Conservation (phyloP, 2,797 vertebrate species). For the Lateolabrax maculatus region DNA sequence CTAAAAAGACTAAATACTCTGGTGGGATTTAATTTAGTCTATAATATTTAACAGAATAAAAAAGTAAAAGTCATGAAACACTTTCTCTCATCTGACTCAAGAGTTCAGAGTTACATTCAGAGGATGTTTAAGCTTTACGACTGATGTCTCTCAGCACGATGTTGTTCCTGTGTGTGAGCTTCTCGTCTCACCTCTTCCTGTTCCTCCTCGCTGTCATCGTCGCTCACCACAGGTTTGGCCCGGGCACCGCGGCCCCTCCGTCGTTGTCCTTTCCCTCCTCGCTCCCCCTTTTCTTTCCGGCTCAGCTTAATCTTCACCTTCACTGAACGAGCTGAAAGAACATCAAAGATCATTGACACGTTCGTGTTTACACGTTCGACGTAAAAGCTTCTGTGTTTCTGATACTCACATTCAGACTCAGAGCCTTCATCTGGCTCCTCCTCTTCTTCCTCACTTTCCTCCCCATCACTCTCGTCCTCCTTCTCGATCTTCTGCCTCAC, state of each 20-base stretch:
- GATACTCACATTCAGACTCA: conserved; percentile 92
- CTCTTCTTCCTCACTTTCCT: conserved; percentile 96
- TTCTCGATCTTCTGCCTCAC: conserved; percentile 97
- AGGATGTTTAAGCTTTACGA: background rate
- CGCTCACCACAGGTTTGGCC: conserved; percentile 95
- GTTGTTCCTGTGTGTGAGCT: background rate
- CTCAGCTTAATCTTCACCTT: conserved; percentile 96
- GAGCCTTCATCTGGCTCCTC: conserved; percentile 93
- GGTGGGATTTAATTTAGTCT: too few relatives aligned
- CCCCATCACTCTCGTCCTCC: conserved; percentile 95
- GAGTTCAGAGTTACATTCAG: too few relatives aligned
- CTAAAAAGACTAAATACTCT: background rate
- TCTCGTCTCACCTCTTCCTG: conserved; percentile 91
- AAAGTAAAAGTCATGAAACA: too few relatives aligned
- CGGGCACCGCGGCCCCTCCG: conserved; percentile 88
- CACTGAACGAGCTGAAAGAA: conserved; percentile 89
- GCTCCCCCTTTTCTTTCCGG: conserved; percentile 92
- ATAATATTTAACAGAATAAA: background rate
- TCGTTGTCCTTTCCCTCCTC: conserved; percentile 88
- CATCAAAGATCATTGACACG: background rate
- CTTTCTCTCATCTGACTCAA: too few relatives aligned
- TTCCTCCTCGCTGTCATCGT: conserved; percentile 95
- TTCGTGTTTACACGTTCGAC: background rate
- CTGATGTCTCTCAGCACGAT: too few relatives aligned
- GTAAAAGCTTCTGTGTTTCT: fast-evolving